Conservation (phyloP, 2,113 vertebrate species). For the Sturnus vulgaris region DNA sequence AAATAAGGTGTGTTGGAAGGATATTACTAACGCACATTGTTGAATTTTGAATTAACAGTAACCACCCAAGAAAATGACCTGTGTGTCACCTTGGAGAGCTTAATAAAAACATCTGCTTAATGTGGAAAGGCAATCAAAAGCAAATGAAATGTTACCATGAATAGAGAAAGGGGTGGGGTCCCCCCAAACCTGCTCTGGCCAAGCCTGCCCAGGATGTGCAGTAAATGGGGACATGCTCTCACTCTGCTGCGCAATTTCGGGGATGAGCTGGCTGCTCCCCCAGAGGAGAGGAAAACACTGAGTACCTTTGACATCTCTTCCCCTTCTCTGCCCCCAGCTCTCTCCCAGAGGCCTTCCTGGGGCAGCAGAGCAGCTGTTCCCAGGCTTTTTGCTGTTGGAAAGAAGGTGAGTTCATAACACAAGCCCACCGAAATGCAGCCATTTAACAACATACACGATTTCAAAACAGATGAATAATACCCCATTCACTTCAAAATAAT, state of each 20-base stretch:
- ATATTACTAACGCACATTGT: slow-evolving; percentile 62
- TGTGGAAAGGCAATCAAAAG: slow-evolving; percentile 40
- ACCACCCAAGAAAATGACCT: slow-evolving; percentile 60
- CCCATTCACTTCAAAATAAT: background rate
- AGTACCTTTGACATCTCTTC: background rate
- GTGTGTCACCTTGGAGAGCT: slow-evolving; percentile 39
- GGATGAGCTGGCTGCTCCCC: background rate
- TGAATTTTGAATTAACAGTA: slow-evolving; percentile 51
- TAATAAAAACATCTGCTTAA: slow-evolving; percentile 50
- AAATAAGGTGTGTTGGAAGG: slow-evolving; percentile 53
- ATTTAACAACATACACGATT: background rate
- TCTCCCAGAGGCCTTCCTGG: background rate
- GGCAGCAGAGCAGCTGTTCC: background rate
- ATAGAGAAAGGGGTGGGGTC: slow-evolving; percentile 1
- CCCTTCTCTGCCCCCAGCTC: background rate
- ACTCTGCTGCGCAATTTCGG: background rate
- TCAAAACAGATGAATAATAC: background rate
- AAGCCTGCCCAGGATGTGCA: slow-evolving; percentile 16
- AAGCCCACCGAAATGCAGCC: background rate
- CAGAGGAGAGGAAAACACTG: background rate
- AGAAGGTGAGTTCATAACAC: background rate
- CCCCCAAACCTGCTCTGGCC: background rate
- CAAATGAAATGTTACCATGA: background rate
- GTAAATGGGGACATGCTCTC: background rate
- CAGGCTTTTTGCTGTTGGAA: background rate